phyloP scores from a whole-genome alignment of 1,140 invertebrate genomes.

The Pogonomyrmex californicus region DNA sequence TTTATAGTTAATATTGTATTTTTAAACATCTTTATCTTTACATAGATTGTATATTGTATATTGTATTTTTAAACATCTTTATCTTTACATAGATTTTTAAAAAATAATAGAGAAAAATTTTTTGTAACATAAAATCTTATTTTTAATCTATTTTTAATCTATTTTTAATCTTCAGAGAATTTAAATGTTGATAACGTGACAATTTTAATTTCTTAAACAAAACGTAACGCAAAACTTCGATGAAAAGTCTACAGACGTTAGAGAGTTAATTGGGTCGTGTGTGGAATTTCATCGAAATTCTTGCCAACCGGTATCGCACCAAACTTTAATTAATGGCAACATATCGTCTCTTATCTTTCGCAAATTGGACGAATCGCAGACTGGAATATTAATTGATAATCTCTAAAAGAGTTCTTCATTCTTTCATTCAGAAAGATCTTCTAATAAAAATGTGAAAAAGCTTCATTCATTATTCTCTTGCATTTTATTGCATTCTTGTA shows the following conservation, averaged over 20 bases:
- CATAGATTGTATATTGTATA: background rate
- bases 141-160: background rate
- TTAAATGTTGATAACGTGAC: background rate
- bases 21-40: background rate
- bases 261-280: background rate
- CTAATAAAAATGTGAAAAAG: background rate
- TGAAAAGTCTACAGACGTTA: no score
- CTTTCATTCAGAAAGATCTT: slow-evolving; percentile 9
- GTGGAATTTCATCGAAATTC: background rate
- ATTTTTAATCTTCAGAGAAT: background rate
- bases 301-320: background rate
- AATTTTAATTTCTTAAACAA: background rate
- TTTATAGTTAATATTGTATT: background rate
- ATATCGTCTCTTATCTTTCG: slow-evolving; percentile 22
- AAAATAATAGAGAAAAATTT: background rate
- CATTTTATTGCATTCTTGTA: background rate
- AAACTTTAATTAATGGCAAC: slow-evolving; percentile 38
- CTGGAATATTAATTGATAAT: slow-evolving; percentile 23
- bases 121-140: background rate
- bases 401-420: slow-evolving; percentile 5
- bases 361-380: slow-evolving; percentile 3
- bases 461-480: background rate
- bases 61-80: background rate
- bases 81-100: background rate
- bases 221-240: background rate